Evolutionary conservation across 2,797 vertebrate species (phyloP), one percentile per base, ranked within the genome.

Genomic region (Catharus ustulatus): DNA sequence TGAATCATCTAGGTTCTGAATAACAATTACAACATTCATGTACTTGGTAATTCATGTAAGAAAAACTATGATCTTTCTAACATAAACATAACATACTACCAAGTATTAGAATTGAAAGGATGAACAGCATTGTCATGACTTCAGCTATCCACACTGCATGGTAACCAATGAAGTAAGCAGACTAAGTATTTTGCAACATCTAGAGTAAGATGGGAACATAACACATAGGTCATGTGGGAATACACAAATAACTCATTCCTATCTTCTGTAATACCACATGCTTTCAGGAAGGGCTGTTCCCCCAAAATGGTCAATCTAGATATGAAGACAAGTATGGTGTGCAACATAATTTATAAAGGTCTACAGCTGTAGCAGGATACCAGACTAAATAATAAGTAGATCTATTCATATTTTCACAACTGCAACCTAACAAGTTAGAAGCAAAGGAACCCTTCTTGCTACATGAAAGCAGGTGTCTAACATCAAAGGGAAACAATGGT

Each of bases 1-100:
- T 95, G 91, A 96, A 86, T 90, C 87, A 95, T 43, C 85, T 78
- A 54, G 61, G 67, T 48, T 90, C 48, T 87, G 74, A 78, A 15
- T 86, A 95, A 81, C 74, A 91, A 85, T 84, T 93, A 36, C 45
- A 91, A 86, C 27, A 87, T 62, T 94, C 66, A 59, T 1, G 6
- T 71, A 76, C 62, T 66, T 74, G 20, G 30, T 64, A 92, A 87
- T 86, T 82, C 67, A 79, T 57, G n/a, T 62, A 74, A 88, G 55
- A 88, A 93, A 88, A 93, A 57, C 15, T 3, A 45, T 59, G 64
- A 87, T 93, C 64, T 87, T 90, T 71, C 57, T 75, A 89, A 95
- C 6, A 5, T 43, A 94, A 94, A 93, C 85, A 78, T 84, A 81
- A 93, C 66, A 73, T 85, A 75, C 48, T 73, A 84, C 12, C 18